These are phyloP conservation scores for Malachius bipustulatus DNA, from an alignment of 2,888 invertebrate genomes.

Conservation along the genomic window DNA sequence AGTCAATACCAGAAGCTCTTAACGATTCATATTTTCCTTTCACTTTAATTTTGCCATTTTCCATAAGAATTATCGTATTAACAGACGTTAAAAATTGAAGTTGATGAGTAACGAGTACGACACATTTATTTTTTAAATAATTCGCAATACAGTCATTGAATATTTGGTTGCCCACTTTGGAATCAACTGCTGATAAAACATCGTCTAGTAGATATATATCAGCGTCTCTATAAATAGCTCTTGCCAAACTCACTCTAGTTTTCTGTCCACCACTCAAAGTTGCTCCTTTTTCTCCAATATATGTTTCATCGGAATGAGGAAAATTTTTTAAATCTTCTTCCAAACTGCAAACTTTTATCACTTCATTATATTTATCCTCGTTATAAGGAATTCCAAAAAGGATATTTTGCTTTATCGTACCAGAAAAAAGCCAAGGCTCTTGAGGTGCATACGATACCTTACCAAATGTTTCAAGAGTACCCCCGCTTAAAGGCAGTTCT, in stretches of 20 bases:
- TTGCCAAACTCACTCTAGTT: constrained; percentile 74
- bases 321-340: constrained; percentile 59
- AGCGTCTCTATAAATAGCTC: constrained; percentile 71
- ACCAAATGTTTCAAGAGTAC: constrained; percentile 54
- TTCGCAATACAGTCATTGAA: constrained; percentile 64
- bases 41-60: constrained; percentile 43
- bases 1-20: constrained; percentile 58
- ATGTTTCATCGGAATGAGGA: constrained; percentile 65
- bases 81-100: constrained; percentile 49
- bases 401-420: constrained; percentile 83
- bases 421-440: constrained; percentile 73
- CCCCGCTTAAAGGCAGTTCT: constrained; percentile 55
- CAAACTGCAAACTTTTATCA: constrained; percentile 56
- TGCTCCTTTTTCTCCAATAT: constrained; percentile 64
- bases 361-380: constrained; percentile 49
- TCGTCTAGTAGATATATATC: constrained; percentile 81
- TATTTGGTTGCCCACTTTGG: constrained; percentile 73
- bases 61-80: constrained; percentile 43
- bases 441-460: constrained; percentile 66
- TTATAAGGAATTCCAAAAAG: constrained; percentile 71
- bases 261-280: constrained; percentile 69
- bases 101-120: constrained; percentile 64
- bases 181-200: constrained; percentile 80
- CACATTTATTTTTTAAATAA: constrained; percentile 52
- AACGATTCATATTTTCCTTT: constrained; percentile 58